A percentile compares a stretch with the other conserved stretches of the same genome.
Conservation (phyloP, 2,888 invertebrate species). For the Caradrina clavipalpis region DNA sequence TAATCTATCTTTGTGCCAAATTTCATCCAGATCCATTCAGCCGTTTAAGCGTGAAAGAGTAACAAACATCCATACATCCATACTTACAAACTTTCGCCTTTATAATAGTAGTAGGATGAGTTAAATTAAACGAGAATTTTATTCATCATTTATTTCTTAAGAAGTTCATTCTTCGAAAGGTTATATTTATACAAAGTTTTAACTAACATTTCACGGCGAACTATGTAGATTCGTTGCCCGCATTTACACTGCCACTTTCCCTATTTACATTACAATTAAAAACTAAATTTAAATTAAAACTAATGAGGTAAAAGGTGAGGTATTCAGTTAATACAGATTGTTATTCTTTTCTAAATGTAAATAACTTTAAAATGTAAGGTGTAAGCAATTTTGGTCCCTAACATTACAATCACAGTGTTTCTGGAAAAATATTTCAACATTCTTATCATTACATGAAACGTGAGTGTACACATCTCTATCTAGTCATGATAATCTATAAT, state of each 20-base stretch:
- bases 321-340: not conserved
- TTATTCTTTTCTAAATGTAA: conserved; percentile 3
- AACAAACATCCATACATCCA: too few relatives aligned
- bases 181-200: not conserved
- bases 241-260: conserved; percentile 21
- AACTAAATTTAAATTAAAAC: conserved; percentile 25
- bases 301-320: conserved; percentile 42
- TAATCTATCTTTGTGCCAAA: too few relatives aligned
- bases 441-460: not conserved
- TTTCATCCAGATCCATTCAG: too few relatives aligned
- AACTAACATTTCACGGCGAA: too few relatives aligned
- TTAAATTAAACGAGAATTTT: conserved; percentile 20
- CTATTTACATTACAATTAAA: conserved; percentile 48
- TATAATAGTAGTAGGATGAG: not conserved
- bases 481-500: too few relatives aligned
- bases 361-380: conserved; percentile 1
- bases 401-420: not conserved
- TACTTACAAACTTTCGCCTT: too few relatives aligned
- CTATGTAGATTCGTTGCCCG: conserved; percentile 1
- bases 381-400: not conserved
- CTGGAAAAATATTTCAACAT: too few relatives aligned
- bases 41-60: too few relatives aligned
- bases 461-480: too few relatives aligned
- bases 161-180: not conserved
- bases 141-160: conserved; percentile 4